Percentiles rank a stretch among this genome's conserved stretches.
phyloP scores from a whole-genome alignment of 2,888 invertebrate species.

The Didymodactylos carnosus region DNA sequence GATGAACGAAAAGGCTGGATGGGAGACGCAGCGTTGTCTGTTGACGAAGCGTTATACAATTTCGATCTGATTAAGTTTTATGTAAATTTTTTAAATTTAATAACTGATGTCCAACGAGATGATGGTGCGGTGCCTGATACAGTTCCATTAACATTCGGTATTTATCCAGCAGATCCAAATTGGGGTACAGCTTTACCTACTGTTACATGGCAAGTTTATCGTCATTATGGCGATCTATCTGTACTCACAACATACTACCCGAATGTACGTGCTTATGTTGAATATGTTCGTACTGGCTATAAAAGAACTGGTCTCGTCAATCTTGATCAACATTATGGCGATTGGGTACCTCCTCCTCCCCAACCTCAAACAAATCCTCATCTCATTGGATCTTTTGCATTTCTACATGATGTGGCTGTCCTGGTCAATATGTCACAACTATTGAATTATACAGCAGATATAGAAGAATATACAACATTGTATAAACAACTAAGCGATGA shows the following conservation, averaged over 20 bases:
- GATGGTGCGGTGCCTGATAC: neutral
- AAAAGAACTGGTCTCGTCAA: neutral
- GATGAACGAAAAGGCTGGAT: conserved; percentile 1
- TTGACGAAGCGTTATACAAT: neutral
- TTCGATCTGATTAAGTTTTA: neutral
- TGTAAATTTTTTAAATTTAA: neutral
- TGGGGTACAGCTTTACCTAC: neutral
- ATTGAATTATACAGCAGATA: neutral
- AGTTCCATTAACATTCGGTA: neutral
- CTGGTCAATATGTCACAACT: neutral
- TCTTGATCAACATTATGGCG: neutral
- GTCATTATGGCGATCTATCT: neutral
- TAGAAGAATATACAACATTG: neutral
- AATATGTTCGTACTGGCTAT: neutral
- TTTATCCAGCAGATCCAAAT: neutral
- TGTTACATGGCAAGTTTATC: neutral
- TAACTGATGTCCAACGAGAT: neutral
- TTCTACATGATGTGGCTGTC: neutral
- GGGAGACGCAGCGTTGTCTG: neutral
- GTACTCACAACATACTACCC: neutral
- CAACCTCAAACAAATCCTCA: neutral
- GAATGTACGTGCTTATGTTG: neutral
- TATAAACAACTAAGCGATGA: neutral
- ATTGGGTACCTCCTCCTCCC: neutral
- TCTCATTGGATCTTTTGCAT: neutral